phyloP scores from a whole-genome alignment of 2,888 invertebrate species.

The Gortyna flavago region DNA sequence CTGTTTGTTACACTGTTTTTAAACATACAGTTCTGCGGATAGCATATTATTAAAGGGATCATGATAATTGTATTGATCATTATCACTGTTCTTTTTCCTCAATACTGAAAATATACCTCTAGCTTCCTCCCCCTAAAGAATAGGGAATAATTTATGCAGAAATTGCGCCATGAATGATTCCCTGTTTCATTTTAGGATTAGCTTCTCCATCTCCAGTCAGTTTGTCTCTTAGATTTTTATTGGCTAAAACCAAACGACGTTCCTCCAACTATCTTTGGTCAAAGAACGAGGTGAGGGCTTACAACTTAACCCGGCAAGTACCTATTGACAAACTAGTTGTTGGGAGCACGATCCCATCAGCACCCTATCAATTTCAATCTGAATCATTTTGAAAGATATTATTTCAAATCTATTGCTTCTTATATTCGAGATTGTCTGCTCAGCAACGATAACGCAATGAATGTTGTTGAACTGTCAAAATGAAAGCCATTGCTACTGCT shows the following conservation, averaged over 20 bases:
- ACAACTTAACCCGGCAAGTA: not conserved
- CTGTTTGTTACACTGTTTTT: no score
- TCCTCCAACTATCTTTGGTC: not conserved
- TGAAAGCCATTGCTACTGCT: no score
- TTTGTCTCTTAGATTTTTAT: not conserved
- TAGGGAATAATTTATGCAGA: not conserved
- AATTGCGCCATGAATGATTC: not conserved
- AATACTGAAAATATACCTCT: not conserved
- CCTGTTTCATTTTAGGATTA: not conserved
- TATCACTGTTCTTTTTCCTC: not conserved
- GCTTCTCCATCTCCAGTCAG: not conserved
- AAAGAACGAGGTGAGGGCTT: not conserved
- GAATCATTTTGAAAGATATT: not conserved
- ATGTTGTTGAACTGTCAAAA: no score
- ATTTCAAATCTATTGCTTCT: not conserved
- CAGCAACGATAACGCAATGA: not conserved
- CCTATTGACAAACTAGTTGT: not conserved
- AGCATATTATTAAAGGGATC: no score
- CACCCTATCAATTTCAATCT: not conserved
- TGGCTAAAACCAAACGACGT: not conserved
- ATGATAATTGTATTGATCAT: not conserved
- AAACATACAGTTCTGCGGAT: not conserved
- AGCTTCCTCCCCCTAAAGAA: not conserved
- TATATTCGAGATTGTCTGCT: no score
- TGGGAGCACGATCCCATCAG: not conserved